These are phyloP conservation scores for Mystacides longicornis DNA, from an alignment of 2,888 invertebrate species.

Conservation along the genomic window DNA sequence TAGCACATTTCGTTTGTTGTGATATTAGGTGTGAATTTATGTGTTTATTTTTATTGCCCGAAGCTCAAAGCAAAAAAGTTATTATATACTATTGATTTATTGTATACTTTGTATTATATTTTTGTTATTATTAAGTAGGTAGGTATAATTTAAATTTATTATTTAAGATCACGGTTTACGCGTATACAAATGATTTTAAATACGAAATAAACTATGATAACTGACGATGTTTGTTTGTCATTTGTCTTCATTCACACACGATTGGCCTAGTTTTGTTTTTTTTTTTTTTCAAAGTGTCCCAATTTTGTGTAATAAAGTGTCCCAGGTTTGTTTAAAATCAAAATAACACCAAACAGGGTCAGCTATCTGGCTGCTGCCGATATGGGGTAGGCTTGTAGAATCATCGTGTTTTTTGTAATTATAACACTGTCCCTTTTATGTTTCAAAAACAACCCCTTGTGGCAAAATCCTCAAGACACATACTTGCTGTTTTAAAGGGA, in stretches of 20 bases:
- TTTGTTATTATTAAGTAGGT: too few relatives aligned
- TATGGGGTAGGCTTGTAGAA: slow-evolving; percentile 16
- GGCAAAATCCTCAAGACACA: too few relatives aligned
- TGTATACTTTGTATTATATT: too few relatives aligned
- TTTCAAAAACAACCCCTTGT: too few relatives aligned
- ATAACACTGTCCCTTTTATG: not conserved
- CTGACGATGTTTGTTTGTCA: not conserved
- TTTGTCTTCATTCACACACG: not conserved
- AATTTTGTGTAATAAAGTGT: not conserved
- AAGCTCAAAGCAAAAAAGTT: too few relatives aligned
- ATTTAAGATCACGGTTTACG: slow-evolving; percentile 27
- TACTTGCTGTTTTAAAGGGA: too few relatives aligned
- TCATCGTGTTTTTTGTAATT: not conserved
- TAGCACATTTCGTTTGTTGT: not conserved
- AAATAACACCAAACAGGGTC: slow-evolving; percentile 5
- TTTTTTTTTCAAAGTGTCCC: not conserved
- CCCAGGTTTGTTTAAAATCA: not conserved
- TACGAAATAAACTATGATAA: not conserved
- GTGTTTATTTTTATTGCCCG: too few relatives aligned
- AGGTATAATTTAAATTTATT: slow-evolving; percentile 1
- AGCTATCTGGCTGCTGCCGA: slow-evolving; percentile 24
- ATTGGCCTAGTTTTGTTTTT: not conserved
- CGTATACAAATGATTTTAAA: slow-evolving; percentile 27
- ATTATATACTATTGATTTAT: too few relatives aligned
- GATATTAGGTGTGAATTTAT: not conserved